A percentile compares a stretch with the other conserved stretches of the same genome.
Conservation (phyloP, 2,797 vertebrate species). For the Characodon lateralis region DNA sequence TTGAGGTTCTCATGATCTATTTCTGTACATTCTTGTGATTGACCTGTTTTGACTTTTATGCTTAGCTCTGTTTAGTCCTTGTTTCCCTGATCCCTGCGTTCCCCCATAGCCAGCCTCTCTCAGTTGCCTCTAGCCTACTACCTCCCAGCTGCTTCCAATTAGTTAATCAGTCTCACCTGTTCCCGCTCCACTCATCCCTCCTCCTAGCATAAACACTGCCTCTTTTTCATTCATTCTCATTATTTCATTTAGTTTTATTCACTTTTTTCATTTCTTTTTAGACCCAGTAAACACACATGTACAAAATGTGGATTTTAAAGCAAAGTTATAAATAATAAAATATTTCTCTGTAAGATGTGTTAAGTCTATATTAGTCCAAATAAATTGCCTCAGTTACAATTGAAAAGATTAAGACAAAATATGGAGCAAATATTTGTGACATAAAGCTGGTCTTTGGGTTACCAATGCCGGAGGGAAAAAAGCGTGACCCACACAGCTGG, state of each 20-base stretch:
- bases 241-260: not conserved
- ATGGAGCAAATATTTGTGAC: constrained; percentile 11
- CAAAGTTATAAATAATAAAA: not conserved
- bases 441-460: constrained; percentile 9
- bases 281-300: not conserved
- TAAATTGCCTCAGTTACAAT: not conserved
- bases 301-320: not conserved
- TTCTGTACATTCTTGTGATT: not conserved
- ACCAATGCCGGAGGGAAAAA: constrained; percentile 11
- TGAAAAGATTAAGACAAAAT: not conserved
- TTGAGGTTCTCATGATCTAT: not conserved
- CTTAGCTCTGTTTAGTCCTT: not conserved
- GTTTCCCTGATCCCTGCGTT: not conserved
- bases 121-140: not conserved
- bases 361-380: not conserved
- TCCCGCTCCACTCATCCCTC: no score
- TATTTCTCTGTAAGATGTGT: not conserved
- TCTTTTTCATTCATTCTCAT: not conserved
- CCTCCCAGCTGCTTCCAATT: not conserved
- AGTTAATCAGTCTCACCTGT: not conserved
- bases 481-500: not conserved
- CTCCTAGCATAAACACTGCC: not conserved
- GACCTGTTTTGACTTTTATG: not conserved
- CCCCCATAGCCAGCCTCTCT: not conserved
- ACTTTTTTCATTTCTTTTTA: not conserved